Percentiles rank a stretch among this genome's conserved stretches.
Conservation (phyloP, 1,140 invertebrate genomes). For the Pseudoatta argentina region DNA sequence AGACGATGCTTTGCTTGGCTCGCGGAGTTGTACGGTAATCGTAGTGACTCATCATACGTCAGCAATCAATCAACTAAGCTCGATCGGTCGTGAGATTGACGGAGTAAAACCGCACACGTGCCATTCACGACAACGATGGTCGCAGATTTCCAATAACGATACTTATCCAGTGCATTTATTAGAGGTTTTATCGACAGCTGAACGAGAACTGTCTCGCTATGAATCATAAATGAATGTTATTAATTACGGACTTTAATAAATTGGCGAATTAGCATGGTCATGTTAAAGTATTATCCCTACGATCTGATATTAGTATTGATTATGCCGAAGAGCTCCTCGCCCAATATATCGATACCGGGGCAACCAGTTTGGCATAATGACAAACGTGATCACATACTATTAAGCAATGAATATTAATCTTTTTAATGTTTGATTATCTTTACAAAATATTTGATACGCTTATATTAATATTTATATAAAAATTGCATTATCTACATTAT, state of each 20-base stretch:
- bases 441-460: not conserved
- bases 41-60: conserved; percentile 73
- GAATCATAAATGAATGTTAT: conserved; percentile 61
- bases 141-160: conserved; percentile 69
- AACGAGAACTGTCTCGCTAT: conserved; percentile 28
- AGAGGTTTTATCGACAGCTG: conserved; percentile 59
- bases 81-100: conserved; percentile 66
- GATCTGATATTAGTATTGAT: conserved; percentile 29
- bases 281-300: conserved; percentile 27
- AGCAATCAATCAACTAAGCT: conserved; percentile 74
- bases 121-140: conserved; percentile 47
- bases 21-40: conserved; percentile 66
- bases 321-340: not conserved
- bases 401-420: conserved; percentile 40
- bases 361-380: conserved; percentile 26
- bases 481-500: not conserved
- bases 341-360: not conserved
- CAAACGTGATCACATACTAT: not conserved
- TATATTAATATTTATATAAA: not conserved
- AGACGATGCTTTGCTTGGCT: conserved; percentile 52
- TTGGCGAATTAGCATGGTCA: conserved; percentile 36
- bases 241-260: conserved; percentile 48
- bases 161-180: conserved; percentile 71
- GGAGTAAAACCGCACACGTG: conserved; percentile 72
- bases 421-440: not conserved